Evolutionary conservation across 2,888 invertebrate species (phyloP).

Genomic region (Onchidella celtica): DNA sequence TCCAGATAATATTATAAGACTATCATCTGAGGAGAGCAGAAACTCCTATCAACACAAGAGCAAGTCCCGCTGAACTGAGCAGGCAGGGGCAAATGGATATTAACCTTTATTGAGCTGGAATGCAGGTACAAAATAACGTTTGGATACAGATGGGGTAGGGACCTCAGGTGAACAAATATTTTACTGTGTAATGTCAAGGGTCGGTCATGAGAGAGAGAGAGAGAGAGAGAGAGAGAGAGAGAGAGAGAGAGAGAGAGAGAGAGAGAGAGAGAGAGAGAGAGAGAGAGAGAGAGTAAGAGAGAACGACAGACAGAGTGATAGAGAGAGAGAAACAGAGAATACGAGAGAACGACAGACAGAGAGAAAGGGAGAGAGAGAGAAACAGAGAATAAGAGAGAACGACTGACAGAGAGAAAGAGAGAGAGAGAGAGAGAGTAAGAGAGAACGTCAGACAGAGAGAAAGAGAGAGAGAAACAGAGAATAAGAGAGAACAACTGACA

Average conservation of each 20-base stretch:
- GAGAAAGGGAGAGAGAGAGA: background rate
- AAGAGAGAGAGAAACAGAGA: background rate
- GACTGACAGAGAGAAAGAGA: background rate
- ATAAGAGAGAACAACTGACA: background rate
- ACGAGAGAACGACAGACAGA: background rate
- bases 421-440: background rate
- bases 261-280: background rate
- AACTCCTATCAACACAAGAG: too few species aligned
- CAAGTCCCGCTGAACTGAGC: too few species aligned
- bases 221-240: background rate
- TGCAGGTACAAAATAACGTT: too few species aligned
- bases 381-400: background rate
- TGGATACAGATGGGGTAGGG: too few species aligned
- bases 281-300: background rate
- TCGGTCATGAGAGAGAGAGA: background rate
- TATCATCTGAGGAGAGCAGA: too few species aligned
- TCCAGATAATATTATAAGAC: too few species aligned
- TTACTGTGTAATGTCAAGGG: too few species aligned
- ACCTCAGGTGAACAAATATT: too few species aligned
- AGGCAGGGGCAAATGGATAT: too few species aligned
- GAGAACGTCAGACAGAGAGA: background rate
- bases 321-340: background rate
- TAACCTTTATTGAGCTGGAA: too few species aligned
- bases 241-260: background rate
- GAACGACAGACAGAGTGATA: background rate